Evolutionary conservation across 2,797 vertebrate species (phyloP), one percentile per base, ranked within the genome.

Genomic region (Neosalanx taihuensis): DNA sequence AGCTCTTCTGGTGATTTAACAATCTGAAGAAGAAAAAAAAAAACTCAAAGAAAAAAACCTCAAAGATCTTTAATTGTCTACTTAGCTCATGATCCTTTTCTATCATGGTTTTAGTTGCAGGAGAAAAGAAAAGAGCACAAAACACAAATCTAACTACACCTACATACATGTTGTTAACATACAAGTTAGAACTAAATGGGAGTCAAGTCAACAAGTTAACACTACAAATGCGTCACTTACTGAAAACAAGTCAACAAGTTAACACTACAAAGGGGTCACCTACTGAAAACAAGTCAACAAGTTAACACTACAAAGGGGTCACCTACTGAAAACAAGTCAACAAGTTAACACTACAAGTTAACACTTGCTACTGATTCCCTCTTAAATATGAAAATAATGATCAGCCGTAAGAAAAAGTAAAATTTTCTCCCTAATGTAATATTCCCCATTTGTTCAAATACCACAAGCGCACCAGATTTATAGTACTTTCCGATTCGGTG

Each of bases 311-410:
- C 37, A 41, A 41, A 41, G 2, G 9, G 10, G 37, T 41, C 37
- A 12, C 7, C 12, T 10, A 46, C 6, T 23, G 41, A 71, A 33
- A 26, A 26, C 37, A 41, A 41, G 37, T 41, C 10, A 41, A 10
- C 37, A 41, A 41, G 37, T 10, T 41, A 41, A 41, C 37, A 41
- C 37, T 41, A 9, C 37, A 41, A 41, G 41, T 82, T 77, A 72
- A 20, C 63, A 67, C 49, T 61, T n/a, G n/a, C n/a, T n/a, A 83
- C 74, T 72, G 72, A 78, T 80, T 78, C 65, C 35, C 66, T 74
- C 71, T 76, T 80, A 78, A 67, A 80, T 77, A 73, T 79, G 73
- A 72, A 81, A 84, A 76, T 71, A 69, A 81, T 79, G 37, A 77
- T 76, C 63, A 61, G 66, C 58, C 18, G 67, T 72, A 73, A 74